A percentile compares a stretch with the other conserved stretches of the same genome.
Conservation (phyloP, 92 coral and sea anemone species). For the Muricea muricata region DNA sequence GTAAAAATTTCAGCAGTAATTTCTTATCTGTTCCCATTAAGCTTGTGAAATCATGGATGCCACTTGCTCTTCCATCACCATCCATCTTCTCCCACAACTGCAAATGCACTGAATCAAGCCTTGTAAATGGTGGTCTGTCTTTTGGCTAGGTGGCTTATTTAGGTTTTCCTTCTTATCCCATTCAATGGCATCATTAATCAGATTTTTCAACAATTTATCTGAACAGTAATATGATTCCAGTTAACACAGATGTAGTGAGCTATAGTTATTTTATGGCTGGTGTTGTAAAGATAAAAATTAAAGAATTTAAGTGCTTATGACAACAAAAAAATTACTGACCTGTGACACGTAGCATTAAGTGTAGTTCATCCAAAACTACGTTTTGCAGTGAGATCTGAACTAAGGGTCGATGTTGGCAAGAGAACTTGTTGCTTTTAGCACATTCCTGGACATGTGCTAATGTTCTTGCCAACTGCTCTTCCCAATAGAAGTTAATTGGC, state of each 20-base stretch:
- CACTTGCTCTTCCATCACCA: constrained; percentile 1
- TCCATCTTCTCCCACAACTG: neutral
- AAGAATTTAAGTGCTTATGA: neutral
- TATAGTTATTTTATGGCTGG: neutral
- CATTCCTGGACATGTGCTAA: neutral
- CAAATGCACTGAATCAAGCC: too few species aligned
- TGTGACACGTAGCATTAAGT: neutral
- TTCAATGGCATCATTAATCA: neutral
- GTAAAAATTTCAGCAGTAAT: neutral
- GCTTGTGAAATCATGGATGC: neutral
- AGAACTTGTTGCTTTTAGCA: neutral
- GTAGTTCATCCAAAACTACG: neutral
- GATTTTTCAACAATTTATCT: neutral
- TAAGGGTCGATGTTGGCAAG: neutral
- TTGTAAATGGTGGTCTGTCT: too few species aligned
- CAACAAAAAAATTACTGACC: too few species aligned
- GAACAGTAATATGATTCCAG: too few species aligned
- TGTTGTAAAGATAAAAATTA: neutral
- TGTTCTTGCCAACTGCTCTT: neutral
- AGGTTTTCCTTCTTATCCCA: neutral
- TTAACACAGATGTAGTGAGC: neutral
- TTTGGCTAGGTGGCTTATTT: neutral
- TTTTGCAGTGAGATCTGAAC: neutral
- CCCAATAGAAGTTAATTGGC: neutral
- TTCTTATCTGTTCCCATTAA: neutral